A percentile compares a stretch with the other conserved stretches of the same genome.
Conservation (phyloP, 2,797 vertebrate species). For the Arctocebus calabarensis region DNA sequence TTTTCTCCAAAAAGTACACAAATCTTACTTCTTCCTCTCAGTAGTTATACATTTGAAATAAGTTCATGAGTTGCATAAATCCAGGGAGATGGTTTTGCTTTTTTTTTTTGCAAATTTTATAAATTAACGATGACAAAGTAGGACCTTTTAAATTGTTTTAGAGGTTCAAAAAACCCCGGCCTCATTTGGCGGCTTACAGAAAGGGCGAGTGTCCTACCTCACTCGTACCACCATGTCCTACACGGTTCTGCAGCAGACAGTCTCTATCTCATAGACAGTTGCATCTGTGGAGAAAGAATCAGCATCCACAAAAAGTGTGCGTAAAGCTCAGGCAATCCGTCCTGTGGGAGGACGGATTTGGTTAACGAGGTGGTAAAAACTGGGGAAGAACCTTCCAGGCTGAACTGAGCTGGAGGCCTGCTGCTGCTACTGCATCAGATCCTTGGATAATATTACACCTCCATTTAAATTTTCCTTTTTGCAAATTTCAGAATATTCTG, state of each 20-base stretch:
- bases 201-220: neutral
- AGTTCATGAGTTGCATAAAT: neutral
- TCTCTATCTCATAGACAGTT: neutral
- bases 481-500: no score
- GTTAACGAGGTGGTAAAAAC: neutral
- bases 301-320: neutral
- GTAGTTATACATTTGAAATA: neutral
- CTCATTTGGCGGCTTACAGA: neutral
- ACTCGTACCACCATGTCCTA: rapidly evolving
- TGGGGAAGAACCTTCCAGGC: neutral
- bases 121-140: neutral
- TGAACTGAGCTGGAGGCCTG: neutral
- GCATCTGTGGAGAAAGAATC: neutral
- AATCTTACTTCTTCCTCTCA: neutral
- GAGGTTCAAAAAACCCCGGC: neutral
- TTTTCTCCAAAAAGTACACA: neutral
- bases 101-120: neutral
- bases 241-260: neutral
- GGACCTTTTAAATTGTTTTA: neutral
- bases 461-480: neutral
- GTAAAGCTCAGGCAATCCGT: neutral
- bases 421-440: no score
- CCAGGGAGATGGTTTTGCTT: neutral
- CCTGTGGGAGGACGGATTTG: no score
- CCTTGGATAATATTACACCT: rapidly evolving